phyloP scores from a whole-genome alignment of 2,113 vertebrate genomes.

The Tamias sibiricus region DNA sequence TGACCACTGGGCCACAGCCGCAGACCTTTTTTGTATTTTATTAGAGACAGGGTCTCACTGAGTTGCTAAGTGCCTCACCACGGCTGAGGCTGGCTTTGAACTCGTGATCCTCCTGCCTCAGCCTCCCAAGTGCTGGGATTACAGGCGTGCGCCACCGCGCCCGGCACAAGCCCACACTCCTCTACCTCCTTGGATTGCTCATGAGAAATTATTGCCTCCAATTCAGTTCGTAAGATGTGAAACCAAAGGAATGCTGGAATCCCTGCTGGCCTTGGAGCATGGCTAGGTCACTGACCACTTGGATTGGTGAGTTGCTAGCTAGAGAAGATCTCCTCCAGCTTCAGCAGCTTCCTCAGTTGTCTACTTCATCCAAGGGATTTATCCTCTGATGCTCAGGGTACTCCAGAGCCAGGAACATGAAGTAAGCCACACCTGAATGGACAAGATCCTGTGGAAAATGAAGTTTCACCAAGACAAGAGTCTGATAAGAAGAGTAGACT shows the following conservation, averaged over 20 bases:
- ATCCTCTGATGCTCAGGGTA: neutral
- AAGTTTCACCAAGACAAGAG: neutral
- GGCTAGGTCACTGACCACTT: neutral
- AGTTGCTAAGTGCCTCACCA: too few species aligned
- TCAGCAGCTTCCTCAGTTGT: neutral
- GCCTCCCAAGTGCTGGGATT: too few species aligned
- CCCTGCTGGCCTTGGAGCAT: neutral
- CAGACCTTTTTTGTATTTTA: too few species aligned
- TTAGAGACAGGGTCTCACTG: too few species aligned
- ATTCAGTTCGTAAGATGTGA: neutral
- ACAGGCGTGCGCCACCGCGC: too few species aligned
- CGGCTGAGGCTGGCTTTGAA: too few species aligned
- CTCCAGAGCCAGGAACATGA: neutral
- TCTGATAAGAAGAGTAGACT: neutral
- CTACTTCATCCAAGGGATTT: neutral
- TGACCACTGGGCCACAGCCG: too few species aligned
- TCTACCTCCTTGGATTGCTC: neutral
- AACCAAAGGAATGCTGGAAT: neutral
- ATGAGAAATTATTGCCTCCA: neutral
- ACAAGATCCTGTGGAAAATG: neutral
- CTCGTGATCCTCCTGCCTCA: too few species aligned
- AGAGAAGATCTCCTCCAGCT: neutral
- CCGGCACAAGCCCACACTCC: too few species aligned
- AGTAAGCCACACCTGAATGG: neutral
- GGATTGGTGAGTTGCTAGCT: neutral